Evolutionary conservation across 1,140 invertebrate species (phyloP).

Genomic region (Lordiphosa clarofinis): DNA sequence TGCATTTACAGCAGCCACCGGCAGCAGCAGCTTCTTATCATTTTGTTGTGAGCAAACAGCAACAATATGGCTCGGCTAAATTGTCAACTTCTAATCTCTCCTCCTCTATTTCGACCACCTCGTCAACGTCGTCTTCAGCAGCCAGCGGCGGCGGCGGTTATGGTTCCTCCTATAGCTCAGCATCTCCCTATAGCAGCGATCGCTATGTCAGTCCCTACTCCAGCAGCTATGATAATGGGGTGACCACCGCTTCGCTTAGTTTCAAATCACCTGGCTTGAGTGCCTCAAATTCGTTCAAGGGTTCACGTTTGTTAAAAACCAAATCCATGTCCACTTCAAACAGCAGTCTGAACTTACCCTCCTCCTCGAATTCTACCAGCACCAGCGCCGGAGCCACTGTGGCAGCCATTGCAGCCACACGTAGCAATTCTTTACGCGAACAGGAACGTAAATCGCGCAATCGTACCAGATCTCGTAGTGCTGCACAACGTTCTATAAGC

Average conservation of each 20-base stretch:
- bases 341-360: conserved; percentile 54
- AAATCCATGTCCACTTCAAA: conserved; percentile 70
- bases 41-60: conserved; percentile 53
- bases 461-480: conserved; percentile 67
- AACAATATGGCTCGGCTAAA: conserved; percentile 52
- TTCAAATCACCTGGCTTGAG: conserved; percentile 57
- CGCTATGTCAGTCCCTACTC: conserved; percentile 77
- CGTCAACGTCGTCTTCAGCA: conserved; percentile 28
- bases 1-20: conserved; percentile 37
- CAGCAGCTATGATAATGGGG: conserved; percentile 77
- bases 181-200: conserved; percentile 49
- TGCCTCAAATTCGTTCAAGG: conserved; percentile 61
- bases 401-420: conserved; percentile 64
- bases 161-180: conserved; percentile 42
- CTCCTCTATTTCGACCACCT: conserved; percentile 44
- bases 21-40: conserved; percentile 30
- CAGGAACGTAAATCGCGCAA: conserved; percentile 77
- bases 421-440: conserved; percentile 75
- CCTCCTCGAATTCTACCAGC: conserved; percentile 6
- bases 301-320: conserved; percentile 53
- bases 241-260: conserved; percentile 76
- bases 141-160: conserved; percentile 42
- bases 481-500: conserved; percentile 72
- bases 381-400: conserved; percentile 53
- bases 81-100: conserved; percentile 44